These are phyloP conservation scores for Drusus annulatus DNA, from an alignment of 1,140 invertebrate genomes.

Conservation along the genomic window DNA sequence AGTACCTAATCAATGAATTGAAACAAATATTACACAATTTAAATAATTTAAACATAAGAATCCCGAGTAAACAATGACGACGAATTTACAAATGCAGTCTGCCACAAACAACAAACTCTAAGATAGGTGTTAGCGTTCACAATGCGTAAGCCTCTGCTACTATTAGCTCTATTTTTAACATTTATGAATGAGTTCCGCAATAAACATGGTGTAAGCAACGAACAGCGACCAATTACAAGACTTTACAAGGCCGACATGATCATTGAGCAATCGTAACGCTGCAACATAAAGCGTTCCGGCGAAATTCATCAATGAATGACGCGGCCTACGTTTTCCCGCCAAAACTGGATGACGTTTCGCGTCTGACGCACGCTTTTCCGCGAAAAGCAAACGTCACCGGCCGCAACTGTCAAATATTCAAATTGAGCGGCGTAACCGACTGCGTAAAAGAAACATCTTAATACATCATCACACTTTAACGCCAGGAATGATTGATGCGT, in stretches of 20 bases:
- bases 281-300: neutral
- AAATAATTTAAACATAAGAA: too few species aligned
- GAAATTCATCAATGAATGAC: conserved; percentile 25
- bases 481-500: neutral
- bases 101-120: too few species aligned
- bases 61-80: too few species aligned
- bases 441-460: neutral
- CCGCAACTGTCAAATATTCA: neutral
- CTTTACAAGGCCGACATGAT: neutral
- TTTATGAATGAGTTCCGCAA: conserved; percentile 24
- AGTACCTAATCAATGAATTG: too few species aligned
- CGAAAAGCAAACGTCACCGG: conserved; percentile 15
- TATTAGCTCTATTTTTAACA: neutral
- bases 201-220: neutral
- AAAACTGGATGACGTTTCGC: conserved; percentile 14
- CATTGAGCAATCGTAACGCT: neutral
- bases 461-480: neutral
- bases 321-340: conserved; percentile 28
- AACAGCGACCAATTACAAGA: neutral
- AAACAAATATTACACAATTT: too few species aligned
- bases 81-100: too few species aligned
- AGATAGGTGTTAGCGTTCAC: too few species aligned
- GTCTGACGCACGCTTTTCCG: conserved; percentile 44
- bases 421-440: neutral
- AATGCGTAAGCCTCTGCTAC: neutral